phyloP scores from a whole-genome alignment of 2,888 invertebrate species.

The Timandra comae region DNA sequence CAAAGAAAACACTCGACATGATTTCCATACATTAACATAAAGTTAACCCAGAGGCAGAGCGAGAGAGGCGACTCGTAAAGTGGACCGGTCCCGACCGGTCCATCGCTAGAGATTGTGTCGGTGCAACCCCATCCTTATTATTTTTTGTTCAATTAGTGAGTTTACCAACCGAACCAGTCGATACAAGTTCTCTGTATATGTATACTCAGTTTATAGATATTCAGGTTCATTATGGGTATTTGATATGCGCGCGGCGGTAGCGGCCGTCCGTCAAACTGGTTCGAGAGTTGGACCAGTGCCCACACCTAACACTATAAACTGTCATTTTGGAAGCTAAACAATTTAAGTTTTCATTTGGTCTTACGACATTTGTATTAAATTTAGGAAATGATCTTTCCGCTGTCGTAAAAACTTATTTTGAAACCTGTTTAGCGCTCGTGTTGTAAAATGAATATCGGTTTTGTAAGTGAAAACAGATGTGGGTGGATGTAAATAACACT shows the following conservation, averaged over 20 bases:
- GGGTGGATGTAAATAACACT: too few relatives aligned
- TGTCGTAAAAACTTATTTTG: conserved; percentile 1
- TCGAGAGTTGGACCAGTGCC: conserved; percentile 14
- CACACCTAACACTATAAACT: conserved; percentile 13
- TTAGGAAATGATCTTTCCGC: too few relatives aligned
- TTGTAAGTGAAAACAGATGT: not conserved
- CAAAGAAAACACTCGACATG: conserved; percentile 34
- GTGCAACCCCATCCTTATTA: conserved; percentile 41
- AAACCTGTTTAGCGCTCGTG: not conserved
- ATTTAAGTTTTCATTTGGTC: conserved; percentile 7
- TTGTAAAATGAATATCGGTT: too few relatives aligned
- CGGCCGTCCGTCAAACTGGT: not conserved
- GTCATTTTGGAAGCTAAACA: conserved; percentile 15
- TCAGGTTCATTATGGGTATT: too few relatives aligned
- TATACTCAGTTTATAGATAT: conserved; percentile 7
- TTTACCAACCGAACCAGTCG: conserved; percentile 22
- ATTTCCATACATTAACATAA: conserved; percentile 51
- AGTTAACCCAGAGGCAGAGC: conserved; percentile 36
- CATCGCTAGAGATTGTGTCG: conserved; percentile 29
- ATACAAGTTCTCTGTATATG: conserved; percentile 23
- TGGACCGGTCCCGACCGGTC: conserved; percentile 26
- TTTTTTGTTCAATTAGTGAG: conserved; percentile 28
- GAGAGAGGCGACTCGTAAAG: conserved; percentile 29
- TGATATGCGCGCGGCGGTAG: too few relatives aligned
- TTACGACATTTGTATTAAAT: too few relatives aligned